A percentile compares a stretch with the other conserved stretches of the same genome.
Conservation (phyloP, 2,113 vertebrate genomes). For the Sinocyclocheilus rhinocerous region DNA sequence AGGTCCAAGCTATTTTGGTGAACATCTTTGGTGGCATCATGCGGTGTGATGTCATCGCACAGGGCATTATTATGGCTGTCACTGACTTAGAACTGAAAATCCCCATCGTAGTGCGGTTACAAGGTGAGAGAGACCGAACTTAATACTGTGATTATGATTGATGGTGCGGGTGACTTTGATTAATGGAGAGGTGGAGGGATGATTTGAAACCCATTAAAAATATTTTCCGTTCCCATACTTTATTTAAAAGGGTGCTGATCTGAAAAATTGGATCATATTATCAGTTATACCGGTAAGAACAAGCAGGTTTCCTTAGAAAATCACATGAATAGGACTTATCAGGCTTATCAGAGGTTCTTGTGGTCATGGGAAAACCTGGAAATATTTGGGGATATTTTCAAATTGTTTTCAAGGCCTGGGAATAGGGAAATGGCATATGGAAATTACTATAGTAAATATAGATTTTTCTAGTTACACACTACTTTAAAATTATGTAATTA, state of each 20-base stretch:
- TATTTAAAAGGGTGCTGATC: slow-evolving; percentile 12
- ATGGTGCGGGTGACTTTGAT: slow-evolving; percentile 2
- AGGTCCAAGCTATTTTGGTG: slow-evolving; percentile 96
- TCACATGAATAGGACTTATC: neutral
- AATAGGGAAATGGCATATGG: too few relatives aligned
- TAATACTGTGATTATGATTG: neutral
- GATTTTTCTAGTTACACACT: neutral
- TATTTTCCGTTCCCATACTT: neutral
- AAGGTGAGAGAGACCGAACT: slow-evolving; percentile 79
- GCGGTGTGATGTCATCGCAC: slow-evolving; percentile 96
- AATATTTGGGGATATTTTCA: too few relatives aligned
- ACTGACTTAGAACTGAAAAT: slow-evolving; percentile 92
- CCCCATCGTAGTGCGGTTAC: slow-evolving; percentile 96
- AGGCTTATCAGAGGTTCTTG: too few relatives aligned
- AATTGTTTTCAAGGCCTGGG: too few relatives aligned
- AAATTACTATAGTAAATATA: neutral
- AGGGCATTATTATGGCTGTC: slow-evolving; percentile 96
- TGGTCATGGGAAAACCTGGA: too few relatives aligned
- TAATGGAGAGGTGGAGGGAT: neutral
- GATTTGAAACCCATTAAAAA: slow-evolving; percentile 18
- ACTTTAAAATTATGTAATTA: too few relatives aligned
- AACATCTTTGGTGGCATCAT: slow-evolving; percentile 99
- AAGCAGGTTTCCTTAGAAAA: neutral
- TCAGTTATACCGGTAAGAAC: neutral
- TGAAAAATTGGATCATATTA: neutral